phyloP scores from a whole-genome alignment of 2,888 invertebrate species.

The Idaea aversata region DNA sequence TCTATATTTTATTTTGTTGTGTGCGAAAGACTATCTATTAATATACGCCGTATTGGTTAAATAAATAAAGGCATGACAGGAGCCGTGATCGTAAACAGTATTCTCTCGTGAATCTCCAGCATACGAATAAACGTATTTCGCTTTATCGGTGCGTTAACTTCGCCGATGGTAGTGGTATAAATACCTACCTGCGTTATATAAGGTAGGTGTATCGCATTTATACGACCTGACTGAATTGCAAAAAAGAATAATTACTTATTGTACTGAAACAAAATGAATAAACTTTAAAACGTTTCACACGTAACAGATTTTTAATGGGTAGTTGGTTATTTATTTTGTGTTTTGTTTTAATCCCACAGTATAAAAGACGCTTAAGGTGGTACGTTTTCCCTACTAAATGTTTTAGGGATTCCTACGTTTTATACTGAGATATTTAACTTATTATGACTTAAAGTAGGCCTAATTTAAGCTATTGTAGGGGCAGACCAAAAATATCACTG shows the following conservation, averaged over 20 bases:
- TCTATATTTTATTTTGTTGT: no score
- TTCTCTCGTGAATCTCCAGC: neutral
- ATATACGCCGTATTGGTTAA: neutral
- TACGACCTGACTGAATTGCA: neutral
- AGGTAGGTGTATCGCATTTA: neutral
- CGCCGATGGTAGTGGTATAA: neutral
- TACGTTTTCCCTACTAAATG: no score
- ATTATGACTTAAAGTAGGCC: no score
- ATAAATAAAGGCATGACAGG: neutral
- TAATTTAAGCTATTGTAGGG: no score
- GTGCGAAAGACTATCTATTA: neutral
- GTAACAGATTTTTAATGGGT: neutral
- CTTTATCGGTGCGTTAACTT: neutral
- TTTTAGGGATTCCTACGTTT: no score
- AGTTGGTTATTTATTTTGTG: neutral
- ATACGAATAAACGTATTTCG: neutral
- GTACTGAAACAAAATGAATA: neutral
- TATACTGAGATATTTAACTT: no score
- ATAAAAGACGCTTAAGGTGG: no score
- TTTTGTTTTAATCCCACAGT: no score
- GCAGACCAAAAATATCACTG: no score
- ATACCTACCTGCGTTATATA: neutral
- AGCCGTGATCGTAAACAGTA: neutral
- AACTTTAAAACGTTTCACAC: neutral
- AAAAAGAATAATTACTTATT: neutral